Evolutionary conservation across 2,797 vertebrate species (phyloP).

Genomic region (Bovichtus variegatus): DNA sequence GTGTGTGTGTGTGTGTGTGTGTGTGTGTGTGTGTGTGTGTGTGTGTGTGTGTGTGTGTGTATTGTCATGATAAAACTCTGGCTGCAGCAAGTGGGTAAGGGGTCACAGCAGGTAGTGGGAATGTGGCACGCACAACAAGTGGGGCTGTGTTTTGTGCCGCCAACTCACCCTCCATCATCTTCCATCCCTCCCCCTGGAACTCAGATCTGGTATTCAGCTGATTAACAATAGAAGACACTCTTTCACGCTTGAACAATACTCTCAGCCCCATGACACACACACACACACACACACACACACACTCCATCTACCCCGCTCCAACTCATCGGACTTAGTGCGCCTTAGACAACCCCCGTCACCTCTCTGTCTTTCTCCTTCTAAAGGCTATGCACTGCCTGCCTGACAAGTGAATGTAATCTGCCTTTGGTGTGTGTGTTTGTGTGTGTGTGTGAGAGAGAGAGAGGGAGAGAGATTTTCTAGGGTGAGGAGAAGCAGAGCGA

Average conservation of each 20-base stretch:
- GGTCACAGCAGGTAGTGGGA: conserved; percentile 72
- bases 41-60: conserved; percentile 2
- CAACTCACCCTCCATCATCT: conserved; percentile 54
- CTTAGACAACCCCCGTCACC: conserved; percentile 8
- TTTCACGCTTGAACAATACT: conserved; percentile 73
- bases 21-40: conserved; percentile 2
- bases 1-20: conserved; percentile 7
- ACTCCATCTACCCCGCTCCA: conserved; percentile 24
- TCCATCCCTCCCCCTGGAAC: conserved; percentile 43
- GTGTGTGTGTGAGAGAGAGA: conserved; percentile 16
- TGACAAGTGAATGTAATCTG: conserved; percentile 54
- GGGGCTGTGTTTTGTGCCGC: conserved; percentile 56
- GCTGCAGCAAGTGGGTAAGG: conserved; percentile 16
- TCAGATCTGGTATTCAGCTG: conserved; percentile 65
- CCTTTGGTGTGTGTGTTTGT: conserved; percentile 32
- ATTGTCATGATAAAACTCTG: conserved; percentile 36
- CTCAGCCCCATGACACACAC: conserved; percentile 40
- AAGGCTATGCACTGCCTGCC: conserved; percentile 32
- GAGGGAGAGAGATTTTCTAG: conserved; percentile 51
- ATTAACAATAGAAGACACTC: conserved; percentile 70
- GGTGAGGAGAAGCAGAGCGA: conserved; percentile 54
- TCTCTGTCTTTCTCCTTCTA: conserved; percentile 25
- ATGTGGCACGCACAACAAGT: conserved; percentile 63
- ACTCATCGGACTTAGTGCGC: conserved; percentile 8
- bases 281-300: conserved; percentile 19